Percentiles rank a stretch among this genome's conserved stretches.
Conservation (phyloP, 2,113 vertebrate genomes). For the Sterna hirundo region DNA sequence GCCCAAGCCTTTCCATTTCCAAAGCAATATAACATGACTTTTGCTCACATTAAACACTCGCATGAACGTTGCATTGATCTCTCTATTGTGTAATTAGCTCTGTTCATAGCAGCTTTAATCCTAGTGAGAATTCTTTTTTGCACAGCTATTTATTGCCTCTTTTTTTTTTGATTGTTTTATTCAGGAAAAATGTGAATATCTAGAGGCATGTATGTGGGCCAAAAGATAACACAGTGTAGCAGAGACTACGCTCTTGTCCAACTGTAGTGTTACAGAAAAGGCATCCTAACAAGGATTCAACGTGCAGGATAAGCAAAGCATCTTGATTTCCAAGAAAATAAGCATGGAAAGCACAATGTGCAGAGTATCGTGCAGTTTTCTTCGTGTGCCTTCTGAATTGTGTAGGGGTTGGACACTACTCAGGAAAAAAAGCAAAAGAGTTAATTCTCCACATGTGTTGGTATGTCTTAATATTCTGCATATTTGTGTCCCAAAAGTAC, state of each 20-base stretch:
- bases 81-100: not conserved
- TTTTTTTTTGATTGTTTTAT: not conserved
- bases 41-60: not conserved
- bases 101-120: not conserved
- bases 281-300: not conserved
- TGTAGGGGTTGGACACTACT: not conserved
- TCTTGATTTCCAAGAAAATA: not conserved
- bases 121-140: not conserved
- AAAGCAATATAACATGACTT: not conserved
- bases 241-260: not conserved
- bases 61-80: not conserved
- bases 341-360: not conserved
- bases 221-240: not conserved
- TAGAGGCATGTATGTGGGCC: not conserved
- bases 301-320: not conserved
- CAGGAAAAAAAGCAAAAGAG: not conserved
- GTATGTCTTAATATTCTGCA: not conserved
- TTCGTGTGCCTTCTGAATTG: not conserved
- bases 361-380: not conserved
- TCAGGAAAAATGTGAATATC: not conserved
- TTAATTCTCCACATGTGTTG: not conserved
- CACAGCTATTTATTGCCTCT: not conserved
- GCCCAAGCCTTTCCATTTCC: not conserved
- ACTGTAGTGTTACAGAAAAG: not conserved
- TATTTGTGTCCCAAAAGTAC: not conserved